A percentile compares a stretch with the other conserved stretches of the same genome.
Evolutionary conservation across 2,797 vertebrate genomes (phyloP).

Genomic region (Coracias cyanogaster): DNA sequence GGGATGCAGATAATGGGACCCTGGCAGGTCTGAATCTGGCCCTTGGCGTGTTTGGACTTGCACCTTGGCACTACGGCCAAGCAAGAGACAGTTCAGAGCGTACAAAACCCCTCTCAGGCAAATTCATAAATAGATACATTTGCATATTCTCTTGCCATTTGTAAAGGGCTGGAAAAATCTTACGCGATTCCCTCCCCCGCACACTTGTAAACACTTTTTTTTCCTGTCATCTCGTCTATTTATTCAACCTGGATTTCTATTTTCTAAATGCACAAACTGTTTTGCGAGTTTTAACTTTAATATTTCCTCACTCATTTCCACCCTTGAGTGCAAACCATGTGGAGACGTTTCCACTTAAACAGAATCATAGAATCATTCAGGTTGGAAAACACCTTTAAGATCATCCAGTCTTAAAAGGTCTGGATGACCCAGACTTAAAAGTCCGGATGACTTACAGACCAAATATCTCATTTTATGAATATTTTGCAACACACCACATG

Average conservation of each 20-base stretch:
- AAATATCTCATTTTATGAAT: no score
- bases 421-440: no score
- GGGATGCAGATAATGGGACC: accelerated
- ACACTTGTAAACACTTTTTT: not conserved
- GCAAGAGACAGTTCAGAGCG: not conserved
- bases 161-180: not conserved
- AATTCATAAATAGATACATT: not conserved
- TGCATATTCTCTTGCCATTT: not conserved
- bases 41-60: not conserved
- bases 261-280: accelerated
- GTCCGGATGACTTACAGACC: no score
- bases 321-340: accelerated
- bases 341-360: not conserved
- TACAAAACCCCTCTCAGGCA: not conserved
- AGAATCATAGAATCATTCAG: no score
- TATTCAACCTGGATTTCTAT: not conserved
- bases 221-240: not conserved
- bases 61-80: not conserved
- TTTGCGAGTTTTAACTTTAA: not conserved
- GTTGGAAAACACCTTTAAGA: no score
- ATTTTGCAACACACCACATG: accelerated
- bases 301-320: not conserved
- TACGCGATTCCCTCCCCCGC: not conserved
- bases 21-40: not conserved
- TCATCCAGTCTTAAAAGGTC: no score